phyloP scores from a whole-genome alignment of 2,113 vertebrate species.

The Chelonoidis abingdonii region DNA sequence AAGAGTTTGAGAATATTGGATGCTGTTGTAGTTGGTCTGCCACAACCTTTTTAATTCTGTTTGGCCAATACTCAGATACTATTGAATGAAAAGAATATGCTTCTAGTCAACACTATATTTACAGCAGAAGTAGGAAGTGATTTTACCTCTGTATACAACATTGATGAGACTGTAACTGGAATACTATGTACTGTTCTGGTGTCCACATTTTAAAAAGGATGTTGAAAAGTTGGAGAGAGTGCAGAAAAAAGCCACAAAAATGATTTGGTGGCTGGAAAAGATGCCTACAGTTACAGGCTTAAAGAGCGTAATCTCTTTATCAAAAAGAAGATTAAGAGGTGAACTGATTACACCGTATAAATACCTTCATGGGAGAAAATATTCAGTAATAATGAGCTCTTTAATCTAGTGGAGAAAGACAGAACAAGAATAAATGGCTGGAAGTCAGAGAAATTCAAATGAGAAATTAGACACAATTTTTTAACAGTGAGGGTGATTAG shows the following conservation, averaged over 20 bases:
- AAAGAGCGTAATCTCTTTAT: not conserved
- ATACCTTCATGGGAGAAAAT: not conserved
- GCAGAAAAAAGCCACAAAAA: not conserved
- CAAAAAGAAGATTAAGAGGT: not conserved
- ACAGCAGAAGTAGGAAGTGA: not conserved
- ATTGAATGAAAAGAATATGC: not conserved
- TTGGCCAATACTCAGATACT: constrained; percentile 42
- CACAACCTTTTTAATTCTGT: not conserved
- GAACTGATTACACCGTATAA: not conserved
- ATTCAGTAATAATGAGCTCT: not conserved
- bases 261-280: not conserved
- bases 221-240: not conserved
- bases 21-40: not conserved
- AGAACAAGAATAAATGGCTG: not conserved
- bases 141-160: not conserved
- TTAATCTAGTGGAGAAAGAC: not conserved
- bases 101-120: not conserved
- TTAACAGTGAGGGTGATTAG: not conserved
- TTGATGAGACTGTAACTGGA: not conserved
- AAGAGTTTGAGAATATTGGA: not conserved
- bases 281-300: not conserved
- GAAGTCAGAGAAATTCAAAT: not conserved
- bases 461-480: not conserved
- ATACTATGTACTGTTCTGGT: not conserved
- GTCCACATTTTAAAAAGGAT: not conserved